Base-by-base conservation (phyloP, 2,113 vertebrate genomes). In the Eublepharis macularius region DNA sequence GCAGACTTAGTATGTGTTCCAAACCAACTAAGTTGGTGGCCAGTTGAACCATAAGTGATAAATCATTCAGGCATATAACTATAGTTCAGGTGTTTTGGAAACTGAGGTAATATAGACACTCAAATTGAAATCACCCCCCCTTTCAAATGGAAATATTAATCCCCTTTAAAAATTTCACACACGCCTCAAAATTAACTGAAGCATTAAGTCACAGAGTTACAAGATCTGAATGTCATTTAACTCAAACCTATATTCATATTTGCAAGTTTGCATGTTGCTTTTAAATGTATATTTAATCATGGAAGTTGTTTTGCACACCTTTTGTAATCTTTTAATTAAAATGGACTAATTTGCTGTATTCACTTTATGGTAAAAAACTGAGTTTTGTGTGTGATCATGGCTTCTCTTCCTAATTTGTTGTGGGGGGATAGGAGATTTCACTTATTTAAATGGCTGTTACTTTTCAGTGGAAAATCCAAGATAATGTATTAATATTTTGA, bases 271-370 rank as follows among this genome's bases (percentile, higher is more conserved):
- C 97, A 97, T 97, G 96, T 96, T 96, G 90, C 94, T 95, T 96
- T 94, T 93, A 65, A 80, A 93, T 21, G 90, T 96, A 92, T 96
- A 95, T 95, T 95, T 97, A 96, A 97, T 95, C 96, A 96, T 95
- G 92, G 82, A 89, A 90, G 89, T 96, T 96, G 95, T 96, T 97
- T 97, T 96, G 96, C 96, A 97, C 96, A 96, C 91, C 94, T 95
- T 96, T 97, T 97, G 96, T 97, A 96, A 95, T 88, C 92, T 95
- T 97, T 96, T 95, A 94, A 97, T 97, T 97, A 97, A 97, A 97
- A 95, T 92, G 96, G 93, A 96, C 95, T 96, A 96, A 97, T 95
- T 96, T 96, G 94, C 96, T 93, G 95, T 96, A 96, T 49, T 93
- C 68, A 57, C 85, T 82, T 93, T 19, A 68, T 68, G 32, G 68